phyloP scores from a whole-genome alignment of 2,113 vertebrate genomes.

The Apaloderma vittatum region DNA sequence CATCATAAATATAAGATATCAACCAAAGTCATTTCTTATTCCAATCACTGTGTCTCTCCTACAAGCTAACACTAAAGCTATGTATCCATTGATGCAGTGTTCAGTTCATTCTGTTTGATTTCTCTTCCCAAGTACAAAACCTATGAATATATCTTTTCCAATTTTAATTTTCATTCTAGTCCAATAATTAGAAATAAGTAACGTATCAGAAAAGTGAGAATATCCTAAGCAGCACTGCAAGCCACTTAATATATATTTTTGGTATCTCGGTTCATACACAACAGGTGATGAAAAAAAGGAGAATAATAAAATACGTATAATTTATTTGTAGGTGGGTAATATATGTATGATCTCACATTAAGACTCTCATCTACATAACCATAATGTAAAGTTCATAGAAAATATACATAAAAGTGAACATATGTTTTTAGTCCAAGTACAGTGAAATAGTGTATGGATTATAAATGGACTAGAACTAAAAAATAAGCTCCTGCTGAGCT shows the following conservation, averaged over 20 bases:
- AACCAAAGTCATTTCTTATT: not conserved
- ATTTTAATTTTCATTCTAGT: slow-evolving; percentile 11
- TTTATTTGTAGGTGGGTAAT: slow-evolving; percentile 1
- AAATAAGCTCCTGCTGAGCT: slow-evolving; percentile 32
- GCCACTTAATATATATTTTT: not conserved
- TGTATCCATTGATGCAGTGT: not conserved
- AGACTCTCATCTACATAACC: not conserved
- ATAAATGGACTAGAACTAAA: not conserved
- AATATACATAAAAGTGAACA: not conserved
- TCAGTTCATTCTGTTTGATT: slow-evolving; percentile 42
- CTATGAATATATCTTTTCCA: not conserved
- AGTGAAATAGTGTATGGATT: slow-evolving; percentile 31
- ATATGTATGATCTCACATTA: not conserved
- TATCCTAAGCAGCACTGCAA: not conserved
- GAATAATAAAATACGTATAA: not conserved
- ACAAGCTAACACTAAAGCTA: not conserved
- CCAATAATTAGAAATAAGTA: not conserved
- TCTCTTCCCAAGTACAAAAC: not conserved
- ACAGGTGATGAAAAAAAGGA: not conserved
- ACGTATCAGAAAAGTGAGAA: not conserved
- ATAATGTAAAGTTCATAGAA: slow-evolving; percentile 22
- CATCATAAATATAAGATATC: not conserved
- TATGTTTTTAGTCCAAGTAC: not conserved
- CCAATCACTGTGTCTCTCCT: slow-evolving; percentile 3
- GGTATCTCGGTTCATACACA: not conserved